These are phyloP conservation scores for Heliocidaris tuberculata DNA, from an alignment of 35 echinoderm and acorn worm species.

Conservation along the genomic window DNA sequence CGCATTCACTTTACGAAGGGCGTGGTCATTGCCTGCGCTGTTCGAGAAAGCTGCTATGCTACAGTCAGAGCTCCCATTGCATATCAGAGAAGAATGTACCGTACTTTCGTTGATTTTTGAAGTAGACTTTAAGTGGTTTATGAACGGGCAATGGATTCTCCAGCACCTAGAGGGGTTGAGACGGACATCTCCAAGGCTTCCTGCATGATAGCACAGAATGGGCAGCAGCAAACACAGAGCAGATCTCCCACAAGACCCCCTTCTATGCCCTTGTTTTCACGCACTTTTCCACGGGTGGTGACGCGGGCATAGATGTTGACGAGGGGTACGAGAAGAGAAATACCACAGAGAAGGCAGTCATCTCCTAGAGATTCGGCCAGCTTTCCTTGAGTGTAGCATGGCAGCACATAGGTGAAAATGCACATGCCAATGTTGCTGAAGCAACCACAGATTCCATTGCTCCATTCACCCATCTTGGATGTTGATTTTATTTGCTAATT, in stretches of 20 bases:
- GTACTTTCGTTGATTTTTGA: not conserved
- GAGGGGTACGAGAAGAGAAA: slow-evolving; percentile 73
- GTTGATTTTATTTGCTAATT: not conserved
- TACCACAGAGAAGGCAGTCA: slow-evolving; percentile 89
- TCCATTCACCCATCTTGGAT: slow-evolving; percentile 78
- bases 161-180: slow-evolving; percentile 84
- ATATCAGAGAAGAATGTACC: not conserved
- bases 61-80: not conserved
- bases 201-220: slow-evolving; percentile 83
- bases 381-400: slow-evolving; percentile 90
- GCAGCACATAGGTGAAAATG: slow-evolving; percentile 80
- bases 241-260: slow-evolving; percentile 85
- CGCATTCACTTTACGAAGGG: not conserved
- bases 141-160: slow-evolving; percentile 85
- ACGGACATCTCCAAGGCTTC: slow-evolving; percentile 88
- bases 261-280: slow-evolving; percentile 95
- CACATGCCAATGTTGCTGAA: slow-evolving; percentile 93
- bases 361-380: slow-evolving; percentile 82
- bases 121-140: slow-evolving; percentile 28
- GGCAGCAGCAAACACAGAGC: slow-evolving; percentile 82
- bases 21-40: not conserved
- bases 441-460: slow-evolving; percentile 83
- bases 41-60: not conserved
- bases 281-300: slow-evolving; percentile 83
- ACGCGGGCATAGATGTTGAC: slow-evolving; percentile 86